Percentiles rank a stretch among this genome's conserved stretches.
phyloP scores from a whole-genome alignment of 92 coral and sea anemone genomes.

The Muricea muricata region DNA sequence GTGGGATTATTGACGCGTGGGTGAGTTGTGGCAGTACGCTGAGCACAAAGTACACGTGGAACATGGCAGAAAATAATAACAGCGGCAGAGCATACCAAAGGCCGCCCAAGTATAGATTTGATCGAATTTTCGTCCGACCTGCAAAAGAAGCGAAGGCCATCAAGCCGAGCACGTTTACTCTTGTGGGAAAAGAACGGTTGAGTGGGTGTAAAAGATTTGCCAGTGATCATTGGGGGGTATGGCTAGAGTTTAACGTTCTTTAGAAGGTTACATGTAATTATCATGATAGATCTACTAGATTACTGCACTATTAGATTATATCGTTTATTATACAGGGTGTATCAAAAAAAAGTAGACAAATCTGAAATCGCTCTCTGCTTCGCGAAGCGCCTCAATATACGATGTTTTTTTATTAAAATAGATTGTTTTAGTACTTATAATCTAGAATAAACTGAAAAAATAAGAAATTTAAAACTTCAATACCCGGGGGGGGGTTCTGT shows the following conservation, averaged over 20 bases:
- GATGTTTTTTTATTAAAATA: too few relatives aligned
- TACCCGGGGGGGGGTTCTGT: too few relatives aligned
- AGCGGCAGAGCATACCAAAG: conserved; percentile 46
- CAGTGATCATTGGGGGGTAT: conserved; percentile 97
- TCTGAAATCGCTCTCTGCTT: too few relatives aligned
- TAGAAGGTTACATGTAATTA: neutral
- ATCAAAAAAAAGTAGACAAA: too few relatives aligned
- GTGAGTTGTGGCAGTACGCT: conserved; percentile 75
- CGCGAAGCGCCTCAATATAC: too few relatives aligned
- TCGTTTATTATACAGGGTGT: too few relatives aligned
- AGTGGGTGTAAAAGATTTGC: conserved; percentile 73
- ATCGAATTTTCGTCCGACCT: conserved; percentile 76
- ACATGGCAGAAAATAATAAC: conserved; percentile 74
- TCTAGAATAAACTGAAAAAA: too few relatives aligned
- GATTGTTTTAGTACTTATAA: too few relatives aligned
- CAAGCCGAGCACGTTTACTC: conserved; percentile 56
- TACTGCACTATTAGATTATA: too few relatives aligned
- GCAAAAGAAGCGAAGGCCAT: conserved; percentile 46
- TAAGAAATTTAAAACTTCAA: too few relatives aligned
- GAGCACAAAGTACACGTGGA: conserved; percentile 87
- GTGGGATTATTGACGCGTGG: conserved; percentile 79
- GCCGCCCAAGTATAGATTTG: conserved; percentile 80
- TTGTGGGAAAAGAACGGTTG: conserved; percentile 81
- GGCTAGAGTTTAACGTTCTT: conserved; percentile 65
- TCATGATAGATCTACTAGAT: neutral